Conservation (phyloP, 2,113 vertebrate species). For the Junco hyemalis region DNA sequence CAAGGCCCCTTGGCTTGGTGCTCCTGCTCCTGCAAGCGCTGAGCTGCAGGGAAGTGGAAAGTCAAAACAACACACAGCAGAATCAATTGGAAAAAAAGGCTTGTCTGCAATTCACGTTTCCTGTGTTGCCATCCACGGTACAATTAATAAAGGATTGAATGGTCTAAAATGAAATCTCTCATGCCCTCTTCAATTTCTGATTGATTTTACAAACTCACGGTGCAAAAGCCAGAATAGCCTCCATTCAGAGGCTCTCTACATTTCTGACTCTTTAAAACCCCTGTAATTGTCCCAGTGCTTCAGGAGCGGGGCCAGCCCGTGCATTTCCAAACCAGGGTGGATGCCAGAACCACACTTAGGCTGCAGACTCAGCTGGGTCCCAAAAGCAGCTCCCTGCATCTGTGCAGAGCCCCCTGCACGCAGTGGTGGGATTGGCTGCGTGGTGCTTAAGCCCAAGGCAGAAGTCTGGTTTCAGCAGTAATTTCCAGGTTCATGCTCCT, state of each 20-base stretch:
- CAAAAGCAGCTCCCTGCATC: not conserved
- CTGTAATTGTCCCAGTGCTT: constrained; percentile 15
- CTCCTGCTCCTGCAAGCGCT: not conserved
- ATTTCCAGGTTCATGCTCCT: constrained; percentile 38
- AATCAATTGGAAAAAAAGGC: not conserved
- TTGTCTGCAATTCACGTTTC: constrained; percentile 44
- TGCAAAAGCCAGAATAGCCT: not conserved
- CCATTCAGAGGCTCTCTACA: not conserved
- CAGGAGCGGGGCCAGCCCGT: constrained; percentile 9
- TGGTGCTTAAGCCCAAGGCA: constrained; percentile 8
- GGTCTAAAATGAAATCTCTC: constrained; percentile 25
- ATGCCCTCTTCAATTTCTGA: constrained; percentile 37
- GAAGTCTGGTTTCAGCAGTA: constrained; percentile 19
- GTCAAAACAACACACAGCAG: not conserved
- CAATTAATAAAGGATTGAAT: not conserved
- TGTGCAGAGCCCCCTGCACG: not conserved
- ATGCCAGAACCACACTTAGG: constrained; percentile 24
- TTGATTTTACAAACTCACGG: constrained; percentile 33
- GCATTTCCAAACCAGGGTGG: not conserved
- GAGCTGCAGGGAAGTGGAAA: not conserved
- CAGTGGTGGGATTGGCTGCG: not conserved
- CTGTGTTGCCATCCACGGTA: not conserved
- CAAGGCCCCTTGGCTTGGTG: not conserved
- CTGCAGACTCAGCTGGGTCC: not conserved
- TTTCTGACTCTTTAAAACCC: not conserved